Percentiles rank a stretch among this genome's conserved stretches.
These are phyloP conservation scores for Drosophila sucinea DNA, from an alignment of 1,140 invertebrate species.

Conservation along the genomic window DNA sequence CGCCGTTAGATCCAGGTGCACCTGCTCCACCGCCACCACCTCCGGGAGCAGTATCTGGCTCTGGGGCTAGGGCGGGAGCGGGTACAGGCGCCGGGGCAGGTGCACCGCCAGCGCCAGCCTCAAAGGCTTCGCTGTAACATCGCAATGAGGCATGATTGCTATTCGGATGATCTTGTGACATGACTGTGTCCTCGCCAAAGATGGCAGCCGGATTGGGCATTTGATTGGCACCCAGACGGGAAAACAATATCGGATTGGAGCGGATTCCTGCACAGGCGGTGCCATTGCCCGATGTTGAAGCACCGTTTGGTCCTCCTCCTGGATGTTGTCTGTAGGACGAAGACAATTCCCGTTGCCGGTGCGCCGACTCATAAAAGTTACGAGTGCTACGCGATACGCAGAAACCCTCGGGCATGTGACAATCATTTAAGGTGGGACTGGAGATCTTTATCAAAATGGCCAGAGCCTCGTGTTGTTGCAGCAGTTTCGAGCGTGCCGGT, in stretches of 20 bases:
- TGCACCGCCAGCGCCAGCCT: constrained; percentile 3
- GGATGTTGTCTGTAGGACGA: constrained; percentile 54
- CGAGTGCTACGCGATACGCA: constrained; percentile 83
- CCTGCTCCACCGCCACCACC: not conserved
- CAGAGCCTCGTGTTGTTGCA: constrained; percentile 90
- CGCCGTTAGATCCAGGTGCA: not conserved
- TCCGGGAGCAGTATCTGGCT: not conserved
- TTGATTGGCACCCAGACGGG: constrained; percentile 26
- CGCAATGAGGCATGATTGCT: constrained; percentile 15
- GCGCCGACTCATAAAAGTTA: constrained; percentile 68
- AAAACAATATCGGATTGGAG: constrained; percentile 23
- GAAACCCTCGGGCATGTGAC: constrained; percentile 89
- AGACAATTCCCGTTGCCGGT: constrained; percentile 57
- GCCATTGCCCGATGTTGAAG: constrained; percentile 14
- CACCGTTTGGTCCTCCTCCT: constrained; percentile 22
- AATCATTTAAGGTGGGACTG: constrained; percentile 85
- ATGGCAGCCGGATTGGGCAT: constrained; percentile 23
- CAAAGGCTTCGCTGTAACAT: constrained; percentile 46
- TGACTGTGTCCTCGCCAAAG: constrained; percentile 28
- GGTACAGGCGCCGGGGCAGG: constrained; percentile 11
- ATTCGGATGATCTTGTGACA: constrained; percentile 13
- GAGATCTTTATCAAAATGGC: constrained; percentile 92
- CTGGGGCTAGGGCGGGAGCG: not conserved
- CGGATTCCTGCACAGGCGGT: constrained; percentile 20
- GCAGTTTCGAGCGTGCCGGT: constrained; percentile 88